phyloP scores from a whole-genome alignment of 30 jellyfish, hydroid and myxozoan genomes.

The Aurelia sp. region DNA sequence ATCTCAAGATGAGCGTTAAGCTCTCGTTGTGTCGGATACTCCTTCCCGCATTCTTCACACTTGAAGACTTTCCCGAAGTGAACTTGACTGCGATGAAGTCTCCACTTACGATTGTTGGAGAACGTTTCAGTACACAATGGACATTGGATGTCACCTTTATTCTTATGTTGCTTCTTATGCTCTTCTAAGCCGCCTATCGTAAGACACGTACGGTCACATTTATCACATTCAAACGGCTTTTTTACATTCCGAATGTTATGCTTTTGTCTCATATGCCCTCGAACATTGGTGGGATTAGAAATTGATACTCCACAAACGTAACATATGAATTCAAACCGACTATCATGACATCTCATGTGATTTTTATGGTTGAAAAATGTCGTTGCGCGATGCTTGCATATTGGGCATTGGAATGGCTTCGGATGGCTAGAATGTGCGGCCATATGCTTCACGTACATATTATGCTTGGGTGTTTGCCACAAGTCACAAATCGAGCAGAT shows the following conservation, averaged over 20 bases:
- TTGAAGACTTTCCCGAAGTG: neutral
- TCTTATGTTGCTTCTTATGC: slow-evolving; percentile 1
- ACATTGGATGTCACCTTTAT: neutral
- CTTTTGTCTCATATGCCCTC: slow-evolving; percentile 17
- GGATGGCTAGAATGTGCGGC: slow-evolving; percentile 44
- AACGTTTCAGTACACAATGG: slow-evolving; percentile 13
- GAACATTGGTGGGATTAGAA: neutral
- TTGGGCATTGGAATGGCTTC: slow-evolving; percentile 16
- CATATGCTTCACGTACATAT: slow-evolving; percentile 14
- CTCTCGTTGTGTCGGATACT: neutral
- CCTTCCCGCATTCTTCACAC: slow-evolving; percentile 20
- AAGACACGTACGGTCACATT: slow-evolving; percentile 18
- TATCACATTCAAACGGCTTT: slow-evolving; percentile 16
- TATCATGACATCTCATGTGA: slow-evolving; percentile 21
- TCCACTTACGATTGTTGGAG: neutral
- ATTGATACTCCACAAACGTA: slow-evolving; percentile 9
- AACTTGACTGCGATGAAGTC: neutral
- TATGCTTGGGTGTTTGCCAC: neutral
- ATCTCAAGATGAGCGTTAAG: too few relatives aligned
- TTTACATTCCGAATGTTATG: slow-evolving; percentile 7
- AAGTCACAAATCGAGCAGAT: slow-evolving; percentile 3
- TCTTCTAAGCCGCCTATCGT: slow-evolving; percentile 24
- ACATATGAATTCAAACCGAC: slow-evolving; percentile 3
- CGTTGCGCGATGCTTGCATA: slow-evolving; percentile 8
- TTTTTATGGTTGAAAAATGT: neutral